A percentile compares a stretch with the other conserved stretches of the same genome.
Conservation (phyloP, 1,140 invertebrate genomes). For the Drosophila novamexicana region DNA sequence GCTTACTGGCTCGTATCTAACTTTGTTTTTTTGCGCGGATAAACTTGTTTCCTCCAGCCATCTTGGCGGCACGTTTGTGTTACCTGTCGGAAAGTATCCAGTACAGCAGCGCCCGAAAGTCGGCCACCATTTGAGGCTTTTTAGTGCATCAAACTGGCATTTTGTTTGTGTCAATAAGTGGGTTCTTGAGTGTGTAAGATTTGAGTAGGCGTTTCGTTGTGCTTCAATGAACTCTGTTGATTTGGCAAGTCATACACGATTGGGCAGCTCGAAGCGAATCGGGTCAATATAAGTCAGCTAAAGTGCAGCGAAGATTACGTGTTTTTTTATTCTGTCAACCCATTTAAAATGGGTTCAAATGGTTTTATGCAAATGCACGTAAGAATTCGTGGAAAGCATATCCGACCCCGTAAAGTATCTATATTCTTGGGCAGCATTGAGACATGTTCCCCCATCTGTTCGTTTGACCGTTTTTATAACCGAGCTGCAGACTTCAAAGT, state of each 20-base stretch:
- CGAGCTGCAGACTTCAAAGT: too few relatives aligned
- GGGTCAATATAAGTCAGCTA: constrained; percentile 13
- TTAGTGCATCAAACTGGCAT: constrained; percentile 60
- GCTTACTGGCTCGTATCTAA: constrained; percentile 24
- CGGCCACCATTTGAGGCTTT: constrained; percentile 47
- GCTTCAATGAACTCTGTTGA: constrained; percentile 59
- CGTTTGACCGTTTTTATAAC: too few relatives aligned
- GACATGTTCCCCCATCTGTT: too few relatives aligned
- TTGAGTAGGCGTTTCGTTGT: constrained; percentile 31
- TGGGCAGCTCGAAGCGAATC: constrained; percentile 19
- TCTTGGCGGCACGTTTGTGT: constrained; percentile 25
- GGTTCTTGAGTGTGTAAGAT: constrained; percentile 12
- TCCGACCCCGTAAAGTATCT: too few relatives aligned
- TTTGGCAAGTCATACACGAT: constrained; percentile 56
- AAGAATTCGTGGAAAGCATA: too few relatives aligned
- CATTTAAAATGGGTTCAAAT: too few relatives aligned
- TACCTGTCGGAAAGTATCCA: constrained; percentile 14
- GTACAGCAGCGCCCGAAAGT: constrained; percentile 47
- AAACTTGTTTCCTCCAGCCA: constrained; percentile 37
- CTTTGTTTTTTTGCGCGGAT: constrained; percentile 21
- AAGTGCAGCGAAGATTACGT: constrained; percentile 23
- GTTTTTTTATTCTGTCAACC: neutral
- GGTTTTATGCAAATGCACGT: too few relatives aligned
- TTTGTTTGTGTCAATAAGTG: constrained; percentile 44
- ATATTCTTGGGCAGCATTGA: too few relatives aligned